These are phyloP conservation scores for Oxycera nigricornis DNA, from an alignment of 2,888 invertebrate species.

Conservation along the genomic window DNA sequence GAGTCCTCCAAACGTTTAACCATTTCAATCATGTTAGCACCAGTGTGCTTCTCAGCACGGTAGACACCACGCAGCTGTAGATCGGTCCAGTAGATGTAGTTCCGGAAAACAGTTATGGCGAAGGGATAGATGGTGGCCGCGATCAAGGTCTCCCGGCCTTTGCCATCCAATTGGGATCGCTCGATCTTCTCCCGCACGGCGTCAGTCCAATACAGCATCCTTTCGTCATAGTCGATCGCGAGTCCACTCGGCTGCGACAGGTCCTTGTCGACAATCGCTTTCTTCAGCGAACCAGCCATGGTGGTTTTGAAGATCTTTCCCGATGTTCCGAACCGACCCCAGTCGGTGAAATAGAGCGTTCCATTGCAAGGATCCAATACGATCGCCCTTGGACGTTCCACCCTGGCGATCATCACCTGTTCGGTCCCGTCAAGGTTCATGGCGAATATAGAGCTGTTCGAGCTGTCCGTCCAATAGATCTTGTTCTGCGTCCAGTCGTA, in stretches of 20 bases:
- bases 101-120: slow-evolving; percentile 87
- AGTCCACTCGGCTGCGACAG: slow-evolving; percentile 95
- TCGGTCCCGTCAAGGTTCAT: slow-evolving; percentile 91
- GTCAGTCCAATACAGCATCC: slow-evolving; percentile 96
- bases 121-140: slow-evolving; percentile 95
- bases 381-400: slow-evolving; percentile 92
- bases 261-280: slow-evolving; percentile 87
- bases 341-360: slow-evolving; percentile 93
- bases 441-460: slow-evolving; percentile 91
- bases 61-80: slow-evolving; percentile 92
- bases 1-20: slow-evolving; percentile 92
- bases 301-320: slow-evolving; percentile 95
- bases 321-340: slow-evolving; percentile 91
- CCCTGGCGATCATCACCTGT: slow-evolving; percentile 89
- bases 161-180: slow-evolving; percentile 86
- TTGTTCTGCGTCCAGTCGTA: slow-evolving; percentile 98
- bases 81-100: slow-evolving; percentile 97
- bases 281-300: slow-evolving; percentile 93
- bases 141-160: slow-evolving; percentile 81
- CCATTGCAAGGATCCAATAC: slow-evolving; percentile 97
- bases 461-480: slow-evolving; percentile 97
- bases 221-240: slow-evolving; percentile 93
- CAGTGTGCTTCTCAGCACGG: slow-evolving; percentile 96
- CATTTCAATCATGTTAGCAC: slow-evolving; percentile 92
- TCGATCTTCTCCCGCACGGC: slow-evolving; percentile 96